Evolutionary conservation across 2,797 vertebrate species (phyloP).

Genomic region (Onychomys torridus): DNA sequence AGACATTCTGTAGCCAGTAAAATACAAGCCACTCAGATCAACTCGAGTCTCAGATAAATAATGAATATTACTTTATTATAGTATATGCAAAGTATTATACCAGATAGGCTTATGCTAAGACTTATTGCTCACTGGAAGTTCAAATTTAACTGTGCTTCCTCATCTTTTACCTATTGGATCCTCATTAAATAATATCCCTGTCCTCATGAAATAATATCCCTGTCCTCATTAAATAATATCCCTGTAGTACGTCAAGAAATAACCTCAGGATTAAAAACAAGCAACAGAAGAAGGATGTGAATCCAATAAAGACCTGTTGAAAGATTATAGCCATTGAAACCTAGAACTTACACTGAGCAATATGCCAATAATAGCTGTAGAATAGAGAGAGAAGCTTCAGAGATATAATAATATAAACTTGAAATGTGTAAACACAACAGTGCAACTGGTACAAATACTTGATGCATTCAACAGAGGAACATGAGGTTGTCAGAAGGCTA

Average conservation of each 20-base stretch:
- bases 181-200: too few relatives aligned
- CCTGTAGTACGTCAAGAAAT: neutral
- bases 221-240: too few relatives aligned
- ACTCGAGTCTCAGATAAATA: conserved; percentile 32
- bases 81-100: neutral
- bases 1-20: neutral
- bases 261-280: neutral
- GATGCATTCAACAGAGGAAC: neutral
- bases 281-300: neutral
- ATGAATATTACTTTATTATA: conserved; percentile 20
- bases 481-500: neutral
- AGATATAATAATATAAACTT: neutral
- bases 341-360: neutral
- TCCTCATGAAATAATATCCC: too few relatives aligned
- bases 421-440: neutral
- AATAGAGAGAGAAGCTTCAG: neutral
- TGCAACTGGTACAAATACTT: neutral
- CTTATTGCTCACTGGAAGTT: neutral
- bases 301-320: neutral
- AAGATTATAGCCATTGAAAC: neutral
- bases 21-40: neutral
- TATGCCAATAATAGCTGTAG: neutral
- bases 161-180: neutral
- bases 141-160: neutral
- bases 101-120: neutral